Conservation (phyloP, 2,113 vertebrate genomes). For the Mohoua ochrocephala region DNA sequence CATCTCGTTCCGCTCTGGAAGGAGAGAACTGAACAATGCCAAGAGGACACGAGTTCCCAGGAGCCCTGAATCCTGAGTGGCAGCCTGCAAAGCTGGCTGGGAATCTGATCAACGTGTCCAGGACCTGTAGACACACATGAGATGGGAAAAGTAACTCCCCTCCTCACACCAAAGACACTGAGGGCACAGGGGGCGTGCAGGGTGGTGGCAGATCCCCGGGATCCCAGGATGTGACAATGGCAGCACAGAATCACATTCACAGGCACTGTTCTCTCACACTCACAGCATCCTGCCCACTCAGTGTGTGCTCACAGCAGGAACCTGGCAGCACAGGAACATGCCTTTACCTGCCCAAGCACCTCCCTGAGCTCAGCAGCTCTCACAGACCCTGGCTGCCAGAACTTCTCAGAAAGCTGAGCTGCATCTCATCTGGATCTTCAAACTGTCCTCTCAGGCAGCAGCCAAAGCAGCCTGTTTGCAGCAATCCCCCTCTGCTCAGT, state of each 20-base stretch:
- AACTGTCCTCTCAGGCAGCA: not conserved
- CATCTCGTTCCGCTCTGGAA: not conserved
- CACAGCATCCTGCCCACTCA: not conserved
- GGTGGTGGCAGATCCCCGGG: not conserved
- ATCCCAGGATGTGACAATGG: not conserved
- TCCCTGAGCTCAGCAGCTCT: not conserved
- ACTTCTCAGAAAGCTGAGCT: not conserved
- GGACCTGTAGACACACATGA: not conserved
- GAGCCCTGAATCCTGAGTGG: not conserved
- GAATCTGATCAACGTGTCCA: not conserved
- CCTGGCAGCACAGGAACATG: not conserved
- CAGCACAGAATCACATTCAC: not conserved
- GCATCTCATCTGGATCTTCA: not conserved
- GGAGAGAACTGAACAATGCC: not conserved
- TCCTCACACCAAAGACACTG: not conserved
- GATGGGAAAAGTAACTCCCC: not conserved
- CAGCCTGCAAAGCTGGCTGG: not conserved
- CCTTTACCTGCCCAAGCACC: fast-evolving
- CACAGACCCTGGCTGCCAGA: not conserved
- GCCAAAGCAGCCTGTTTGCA: not conserved
- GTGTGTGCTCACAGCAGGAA: not conserved
- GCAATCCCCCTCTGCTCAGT: not conserved
- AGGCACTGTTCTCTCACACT: not conserved
- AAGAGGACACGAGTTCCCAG: not conserved
- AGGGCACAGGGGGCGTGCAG: not conserved